Conservation (phyloP, 2,888 invertebrate genomes). For the Resseliella maxima region DNA sequence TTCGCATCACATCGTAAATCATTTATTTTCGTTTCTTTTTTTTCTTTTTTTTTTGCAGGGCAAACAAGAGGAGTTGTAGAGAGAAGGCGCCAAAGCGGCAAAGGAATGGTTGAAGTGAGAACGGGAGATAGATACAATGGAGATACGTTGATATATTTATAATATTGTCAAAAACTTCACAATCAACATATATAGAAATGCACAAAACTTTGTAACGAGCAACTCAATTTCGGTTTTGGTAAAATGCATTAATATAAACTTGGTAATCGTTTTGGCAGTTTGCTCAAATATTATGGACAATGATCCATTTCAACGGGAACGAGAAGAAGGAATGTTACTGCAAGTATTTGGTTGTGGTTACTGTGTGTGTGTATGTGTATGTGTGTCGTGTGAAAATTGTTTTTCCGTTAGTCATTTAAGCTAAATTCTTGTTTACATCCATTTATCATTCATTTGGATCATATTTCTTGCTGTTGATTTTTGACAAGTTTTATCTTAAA, state of each 20-base stretch:
- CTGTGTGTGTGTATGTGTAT: too few species aligned
- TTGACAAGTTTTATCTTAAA: neutral
- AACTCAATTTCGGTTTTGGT: neutral
- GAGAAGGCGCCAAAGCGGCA: too few species aligned
- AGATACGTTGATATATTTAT: neutral
- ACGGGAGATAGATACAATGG: too few species aligned
- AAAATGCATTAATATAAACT: conserved; percentile 4
- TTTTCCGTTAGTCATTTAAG: neutral
- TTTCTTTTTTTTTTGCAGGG: neutral
- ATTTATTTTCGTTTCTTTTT: too few species aligned
- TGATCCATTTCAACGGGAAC: neutral
- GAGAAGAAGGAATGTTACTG: neutral
- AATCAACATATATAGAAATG: neutral
- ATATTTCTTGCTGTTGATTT: neutral
- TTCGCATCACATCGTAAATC: conserved; percentile 7
- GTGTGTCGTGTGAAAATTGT: neutral
- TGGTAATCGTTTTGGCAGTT: conserved; percentile 10
- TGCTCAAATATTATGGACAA: neutral
- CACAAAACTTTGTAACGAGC: neutral
- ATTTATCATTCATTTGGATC: conserved; percentile 7
- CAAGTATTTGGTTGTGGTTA: too few species aligned
- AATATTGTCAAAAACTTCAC: conserved; percentile 4
- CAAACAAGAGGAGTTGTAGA: neutral
- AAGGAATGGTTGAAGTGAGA: too few species aligned
- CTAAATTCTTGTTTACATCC: conserved; percentile 4